These are phyloP conservation scores for Megalurothrips usitatus DNA, from an alignment of 2,888 invertebrate species.

Conservation along the genomic window DNA sequence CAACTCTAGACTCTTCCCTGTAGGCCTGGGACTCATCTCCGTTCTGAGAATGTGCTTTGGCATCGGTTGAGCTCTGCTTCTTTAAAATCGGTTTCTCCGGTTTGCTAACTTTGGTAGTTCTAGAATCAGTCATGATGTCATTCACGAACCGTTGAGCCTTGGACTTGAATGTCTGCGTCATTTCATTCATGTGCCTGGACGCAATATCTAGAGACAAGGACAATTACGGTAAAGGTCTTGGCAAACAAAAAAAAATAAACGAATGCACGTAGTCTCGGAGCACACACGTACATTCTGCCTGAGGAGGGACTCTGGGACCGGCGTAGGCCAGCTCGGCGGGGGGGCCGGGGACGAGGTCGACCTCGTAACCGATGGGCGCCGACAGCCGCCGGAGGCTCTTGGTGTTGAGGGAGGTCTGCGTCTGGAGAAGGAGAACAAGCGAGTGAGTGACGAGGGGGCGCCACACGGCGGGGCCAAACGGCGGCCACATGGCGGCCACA, in stretches of 20 bases:
- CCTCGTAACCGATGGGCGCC: conserved; percentile 40
- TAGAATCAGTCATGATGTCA: conserved; percentile 60
- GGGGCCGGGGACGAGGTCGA: conserved; percentile 53
- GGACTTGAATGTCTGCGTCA: conserved; percentile 63
- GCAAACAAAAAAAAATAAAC: not conserved
- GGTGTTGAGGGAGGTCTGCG: conserved; percentile 40
- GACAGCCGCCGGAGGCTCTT: conserved; percentile 38
- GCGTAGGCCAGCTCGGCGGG: conserved; percentile 58
- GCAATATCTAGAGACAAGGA: conserved; percentile 54
- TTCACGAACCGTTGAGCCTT: conserved; percentile 64
- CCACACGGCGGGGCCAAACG: too few species aligned
- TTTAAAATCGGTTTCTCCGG: conserved; percentile 49
- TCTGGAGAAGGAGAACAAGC: conserved; percentile 21
- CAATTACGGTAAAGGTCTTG: too few species aligned
- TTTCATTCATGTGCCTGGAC: conserved; percentile 59
- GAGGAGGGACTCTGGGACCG: conserved; percentile 44
- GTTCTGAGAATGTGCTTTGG: conserved; percentile 42
- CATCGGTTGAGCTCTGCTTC: conserved; percentile 40
- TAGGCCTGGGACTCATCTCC: conserved; percentile 61
- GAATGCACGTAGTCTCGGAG: too few species aligned
- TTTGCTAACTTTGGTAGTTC: conserved; percentile 42
- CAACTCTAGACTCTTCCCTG: conserved; percentile 63
- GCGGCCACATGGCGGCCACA: not conserved
- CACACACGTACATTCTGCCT: conserved; percentile 37
- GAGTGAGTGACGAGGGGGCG: not conserved